Percentiles rank a stretch among this genome's conserved stretches.
phyloP scores from a whole-genome alignment of 2,888 invertebrate genomes.

The Drosophila recens region DNA sequence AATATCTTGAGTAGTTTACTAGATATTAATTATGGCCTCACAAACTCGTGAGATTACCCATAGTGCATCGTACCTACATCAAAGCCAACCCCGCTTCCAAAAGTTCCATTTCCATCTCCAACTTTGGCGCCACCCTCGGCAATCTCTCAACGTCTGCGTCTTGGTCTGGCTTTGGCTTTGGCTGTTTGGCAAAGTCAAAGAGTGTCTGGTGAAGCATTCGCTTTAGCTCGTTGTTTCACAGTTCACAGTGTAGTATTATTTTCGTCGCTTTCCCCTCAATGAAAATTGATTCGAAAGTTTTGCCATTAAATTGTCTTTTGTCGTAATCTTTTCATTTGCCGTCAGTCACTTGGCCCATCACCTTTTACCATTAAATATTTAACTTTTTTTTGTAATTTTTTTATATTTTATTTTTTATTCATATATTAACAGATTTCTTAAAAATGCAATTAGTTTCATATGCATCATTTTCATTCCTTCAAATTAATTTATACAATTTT shows the following conservation, averaged over 20 bases:
- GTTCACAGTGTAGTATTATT: conserved; percentile 32
- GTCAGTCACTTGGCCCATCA: conserved; percentile 31
- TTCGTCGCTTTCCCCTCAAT: conserved; percentile 49
- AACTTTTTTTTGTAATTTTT: conserved; percentile 30
- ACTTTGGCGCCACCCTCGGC: conserved; percentile 18
- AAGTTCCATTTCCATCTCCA: background rate
- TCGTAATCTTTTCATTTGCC: conserved; percentile 58
- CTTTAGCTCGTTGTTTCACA: conserved; percentile 34
- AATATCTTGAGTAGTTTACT: no score
- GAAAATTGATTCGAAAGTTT: conserved; percentile 83
- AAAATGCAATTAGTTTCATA: conserved; percentile 82
- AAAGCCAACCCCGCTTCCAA: background rate
- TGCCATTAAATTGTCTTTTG: conserved; percentile 80
- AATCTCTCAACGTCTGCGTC: conserved; percentile 49
- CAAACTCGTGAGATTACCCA: no score
- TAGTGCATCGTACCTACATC: no score
- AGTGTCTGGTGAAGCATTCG: conserved; percentile 31
- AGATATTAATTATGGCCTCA: no score
- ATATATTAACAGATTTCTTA: conserved; percentile 84
- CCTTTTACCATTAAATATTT: conserved; percentile 26
- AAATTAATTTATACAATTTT: conserved; percentile 66
- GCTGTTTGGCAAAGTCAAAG: conserved; percentile 24
- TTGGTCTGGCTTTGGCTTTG: background rate
- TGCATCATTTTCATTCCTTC: conserved; percentile 64
- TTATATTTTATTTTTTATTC: conserved; percentile 68